A percentile compares a stretch with the other conserved stretches of the same genome.
phyloP scores from a whole-genome alignment of 2,113 vertebrate species.

The Anolis carolinensis region DNA sequence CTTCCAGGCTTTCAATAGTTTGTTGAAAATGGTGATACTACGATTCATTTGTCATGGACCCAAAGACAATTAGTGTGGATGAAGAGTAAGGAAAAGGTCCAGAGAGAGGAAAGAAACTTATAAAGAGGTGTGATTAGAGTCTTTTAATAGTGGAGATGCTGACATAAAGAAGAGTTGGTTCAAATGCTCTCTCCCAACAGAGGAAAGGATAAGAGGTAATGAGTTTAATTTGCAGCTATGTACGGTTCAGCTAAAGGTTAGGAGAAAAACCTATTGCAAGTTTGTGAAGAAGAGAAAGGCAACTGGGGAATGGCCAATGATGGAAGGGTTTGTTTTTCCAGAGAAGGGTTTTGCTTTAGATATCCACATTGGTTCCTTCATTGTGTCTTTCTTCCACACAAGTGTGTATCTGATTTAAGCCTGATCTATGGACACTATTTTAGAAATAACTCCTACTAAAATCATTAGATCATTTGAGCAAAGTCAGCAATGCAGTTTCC shows the following conservation, averaged over 20 bases:
- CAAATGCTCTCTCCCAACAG: constrained; percentile 2
- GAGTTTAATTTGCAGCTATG: constrained; percentile 22
- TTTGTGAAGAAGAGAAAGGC: background rate
- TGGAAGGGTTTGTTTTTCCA: background rate
- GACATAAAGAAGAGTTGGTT: background rate
- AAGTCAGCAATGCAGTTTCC: too few species aligned
- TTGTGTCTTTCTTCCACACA: too few species aligned
- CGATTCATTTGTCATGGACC: background rate
- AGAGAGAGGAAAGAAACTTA: background rate
- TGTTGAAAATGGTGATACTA: background rate
- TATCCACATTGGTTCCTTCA: background rate
- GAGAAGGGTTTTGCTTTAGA: background rate
- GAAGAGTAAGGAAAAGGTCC: background rate
- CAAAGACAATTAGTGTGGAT: background rate
- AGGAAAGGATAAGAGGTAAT: constrained; percentile 26
- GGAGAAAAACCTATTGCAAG: background rate
- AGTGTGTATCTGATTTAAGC: too few species aligned
- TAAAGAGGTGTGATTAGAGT: background rate
- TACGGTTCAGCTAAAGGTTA: constrained; percentile 7
- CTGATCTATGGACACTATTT: too few species aligned
- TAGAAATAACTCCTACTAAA: too few species aligned
- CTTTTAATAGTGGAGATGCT: background rate
- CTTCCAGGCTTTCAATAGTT: background rate
- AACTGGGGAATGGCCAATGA: background rate
- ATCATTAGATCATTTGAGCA: too few species aligned